phyloP scores from a whole-genome alignment of 1,140 invertebrate species.

The Brachionus sp. region DNA sequence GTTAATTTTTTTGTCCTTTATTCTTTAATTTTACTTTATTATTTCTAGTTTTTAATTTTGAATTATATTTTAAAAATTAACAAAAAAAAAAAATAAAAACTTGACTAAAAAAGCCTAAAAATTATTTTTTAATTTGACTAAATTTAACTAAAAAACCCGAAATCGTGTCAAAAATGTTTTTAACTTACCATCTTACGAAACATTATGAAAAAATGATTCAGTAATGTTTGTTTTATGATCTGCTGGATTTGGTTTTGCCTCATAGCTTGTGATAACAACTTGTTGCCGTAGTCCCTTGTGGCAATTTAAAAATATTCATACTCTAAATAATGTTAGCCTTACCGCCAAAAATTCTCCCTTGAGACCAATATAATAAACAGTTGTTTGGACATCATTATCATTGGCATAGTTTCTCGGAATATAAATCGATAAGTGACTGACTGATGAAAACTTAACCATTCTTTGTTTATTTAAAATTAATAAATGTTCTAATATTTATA shows the following conservation, averaged over 20 bases:
- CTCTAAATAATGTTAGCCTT: slow-evolving; percentile 45
- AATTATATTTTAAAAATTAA: not conserved
- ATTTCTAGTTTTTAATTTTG: not conserved
- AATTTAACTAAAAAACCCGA: not conserved
- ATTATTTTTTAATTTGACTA: not conserved
- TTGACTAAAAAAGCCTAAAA: not conserved
- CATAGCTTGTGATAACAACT: slow-evolving; percentile 83
- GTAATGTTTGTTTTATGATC: slow-evolving; percentile 73
- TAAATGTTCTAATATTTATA: slow-evolving; percentile 42
- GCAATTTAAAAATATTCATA: not conserved
- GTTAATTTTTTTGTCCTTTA: not conserved
- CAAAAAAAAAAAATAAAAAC: not conserved
- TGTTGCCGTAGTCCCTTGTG: slow-evolving; percentile 70
- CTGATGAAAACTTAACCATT: slow-evolving; percentile 81
- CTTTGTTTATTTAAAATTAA: slow-evolving; percentile 60
- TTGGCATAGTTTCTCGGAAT: slow-evolving; percentile 81
- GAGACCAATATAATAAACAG: slow-evolving; percentile 89
- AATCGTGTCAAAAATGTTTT: not conserved
- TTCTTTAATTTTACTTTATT: not conserved
- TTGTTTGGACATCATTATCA: slow-evolving; percentile 66
- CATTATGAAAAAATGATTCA: slow-evolving; percentile 34
- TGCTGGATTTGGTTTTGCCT: slow-evolving; percentile 73
- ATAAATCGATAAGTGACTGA: slow-evolving; percentile 79
- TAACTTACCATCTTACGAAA: not conserved
- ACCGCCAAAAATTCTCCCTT: slow-evolving; percentile 80